Evolutionary conservation across 2,888 invertebrate species (phyloP), one percentile per base, ranked within the genome.

Genomic region (Leucophenga maculata): DNA sequence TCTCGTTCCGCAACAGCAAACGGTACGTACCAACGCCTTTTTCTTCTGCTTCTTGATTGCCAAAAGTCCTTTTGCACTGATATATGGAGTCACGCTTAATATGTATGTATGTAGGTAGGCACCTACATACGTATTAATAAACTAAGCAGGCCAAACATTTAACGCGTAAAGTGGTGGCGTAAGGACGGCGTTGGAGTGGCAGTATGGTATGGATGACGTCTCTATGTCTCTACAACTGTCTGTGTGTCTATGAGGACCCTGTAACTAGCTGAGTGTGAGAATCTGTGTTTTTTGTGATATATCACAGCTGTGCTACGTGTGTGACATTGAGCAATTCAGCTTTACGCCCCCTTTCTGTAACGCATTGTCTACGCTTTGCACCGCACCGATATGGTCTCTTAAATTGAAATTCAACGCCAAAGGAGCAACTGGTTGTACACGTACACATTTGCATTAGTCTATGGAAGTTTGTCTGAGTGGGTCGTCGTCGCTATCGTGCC

Each of bases 371-470:
- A 22, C 20, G 57, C 31, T 67, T 22, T 39, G 26, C 14, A 31
- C 31, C 16, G 31, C 16, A 18, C 68, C 39, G 39, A 39, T 6
- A 57, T 44, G 46, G 60, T 67, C 60, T 67, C 60, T 65, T 44
- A 68, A 74, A 72, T 71, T 62, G 26, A 70, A 72, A 72, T 70
- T 70, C 70, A 73, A 62, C 60, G 46, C 54, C n/a, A 68, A 72
- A 59, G 69, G 59, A 74, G 69, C 74, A 77, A 70, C 69, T 75
- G 65, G 73, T 70, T 65, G 71, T 39, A 48, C 69, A 55, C 64
- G 55, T 31, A 67, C 60, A 39, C 68, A 62, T 69, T 57, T 32
- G 65, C 18, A 32, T 57, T 20, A n/a, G 31, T 26, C 57, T 54
- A 18, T 20, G 6, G 13, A 18, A 1, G 22, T 22, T 26, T 14